phyloP scores from a whole-genome alignment of 1,140 invertebrate species.

The Hyles vespertilio region DNA sequence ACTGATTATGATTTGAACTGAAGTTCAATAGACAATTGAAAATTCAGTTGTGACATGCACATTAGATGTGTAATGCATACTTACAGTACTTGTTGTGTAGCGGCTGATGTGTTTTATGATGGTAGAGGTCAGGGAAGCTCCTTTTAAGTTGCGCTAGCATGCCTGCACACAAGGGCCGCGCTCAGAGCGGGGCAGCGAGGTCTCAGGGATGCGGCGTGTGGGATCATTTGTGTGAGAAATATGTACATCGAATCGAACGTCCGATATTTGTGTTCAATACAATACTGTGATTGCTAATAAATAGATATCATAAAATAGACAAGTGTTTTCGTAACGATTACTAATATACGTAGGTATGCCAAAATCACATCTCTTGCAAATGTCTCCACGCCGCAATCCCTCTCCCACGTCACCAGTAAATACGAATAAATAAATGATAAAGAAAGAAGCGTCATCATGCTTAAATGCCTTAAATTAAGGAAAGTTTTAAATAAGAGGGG shows the following conservation, averaged over 20 bases:
- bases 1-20: no score
- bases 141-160: slow-evolving; percentile 92
- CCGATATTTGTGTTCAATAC: neutral
- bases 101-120: slow-evolving; percentile 86
- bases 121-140: slow-evolving; percentile 88
- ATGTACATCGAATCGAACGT: neutral
- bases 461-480: slow-evolving; percentile 43
- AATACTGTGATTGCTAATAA: neutral
- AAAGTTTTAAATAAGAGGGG: slow-evolving; percentile 9
- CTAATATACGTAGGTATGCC: no score
- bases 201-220: slow-evolving; percentile 21
- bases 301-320: no score
- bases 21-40: no score
- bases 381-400: slow-evolving; percentile 23
- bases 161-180: slow-evolving; percentile 80
- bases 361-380: neutral
- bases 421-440: slow-evolving; percentile 47
- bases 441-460: slow-evolving; percentile 62
- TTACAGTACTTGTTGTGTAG: slow-evolving; percentile 77
- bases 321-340: no score
- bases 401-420: slow-evolving; percentile 38
- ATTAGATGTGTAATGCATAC: slow-evolving; percentile 35
- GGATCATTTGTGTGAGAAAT: slow-evolving; percentile 3
- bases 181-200: slow-evolving; percentile 59
- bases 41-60: no score